Base-by-base conservation (phyloP, 2,888 invertebrate species). In the Tenthredo notha region DNA sequence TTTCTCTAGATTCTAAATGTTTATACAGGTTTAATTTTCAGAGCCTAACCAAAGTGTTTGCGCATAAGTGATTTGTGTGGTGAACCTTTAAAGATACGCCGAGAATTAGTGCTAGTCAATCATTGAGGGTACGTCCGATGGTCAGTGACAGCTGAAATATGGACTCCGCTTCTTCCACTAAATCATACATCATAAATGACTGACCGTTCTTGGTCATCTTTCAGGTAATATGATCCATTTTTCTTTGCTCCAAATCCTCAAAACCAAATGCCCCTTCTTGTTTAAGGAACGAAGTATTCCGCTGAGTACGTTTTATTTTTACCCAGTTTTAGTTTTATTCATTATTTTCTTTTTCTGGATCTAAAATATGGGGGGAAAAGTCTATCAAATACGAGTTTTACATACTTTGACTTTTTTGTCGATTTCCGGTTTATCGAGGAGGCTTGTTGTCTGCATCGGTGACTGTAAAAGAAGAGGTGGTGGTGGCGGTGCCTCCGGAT, bases 391-490 rank as follows among this genome's bases (percentile, higher is more conserved):
- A 50, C 1, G 1, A 61, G 18, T 54, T 86, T 84, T 80, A 88
- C 94, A 92, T 94, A 96, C 97, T 95, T 97, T 97, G 91, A 97
- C 96, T 94, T 96, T 97, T 93, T 96, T 96, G 94, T 96, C 96
- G 90, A 94, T 92, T 87, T 94, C 95, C 89, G 96, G 96, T 93
- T 96, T 96, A 93, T 96, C 96, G 89, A 96, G 94, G 65, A 95
- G 93, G 90, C 92, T 93, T 92, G 95, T 95, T 92, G 90, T 90
- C 50, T 90, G 91, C 74, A 90, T 75, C 29, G 87, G 65, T 85
- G 82, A 50, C 29, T 84, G 95, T 94, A 91, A 95, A 94, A 84
- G 87, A 87, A 75, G 90, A 88, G 95, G 94, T 91, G 95, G 94
- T n/a, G 89, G 90, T 29, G 92, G 93, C 92, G 95, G 94, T 93